These are phyloP conservation scores for Standfussiana lucernea DNA, from an alignment of 2,888 invertebrate genomes.

Conservation along the genomic window DNA sequence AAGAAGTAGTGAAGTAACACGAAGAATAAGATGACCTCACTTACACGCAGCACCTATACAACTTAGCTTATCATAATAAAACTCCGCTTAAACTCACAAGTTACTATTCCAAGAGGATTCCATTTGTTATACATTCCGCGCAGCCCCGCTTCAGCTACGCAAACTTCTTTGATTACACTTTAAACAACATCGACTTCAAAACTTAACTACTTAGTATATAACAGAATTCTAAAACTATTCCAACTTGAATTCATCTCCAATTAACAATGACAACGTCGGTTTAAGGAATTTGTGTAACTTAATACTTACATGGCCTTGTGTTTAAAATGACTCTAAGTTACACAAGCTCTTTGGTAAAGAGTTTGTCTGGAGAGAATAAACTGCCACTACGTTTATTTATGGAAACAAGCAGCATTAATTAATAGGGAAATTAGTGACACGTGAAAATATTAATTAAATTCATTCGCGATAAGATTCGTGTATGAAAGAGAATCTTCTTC, in stretches of 20 bases:
- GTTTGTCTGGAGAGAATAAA: conserved; percentile 6
- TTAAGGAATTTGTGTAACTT: conserved; percentile 48
- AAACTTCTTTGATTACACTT: conserved; percentile 60
- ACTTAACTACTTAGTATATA: conserved; percentile 58
- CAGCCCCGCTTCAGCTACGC: conserved; percentile 24
- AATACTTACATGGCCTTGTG: conserved; percentile 21
- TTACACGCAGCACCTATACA: background rate
- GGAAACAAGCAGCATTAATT: background rate
- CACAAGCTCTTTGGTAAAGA: background rate
- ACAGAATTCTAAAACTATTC: conserved; percentile 58
- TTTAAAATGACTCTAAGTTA: conserved; percentile 13
- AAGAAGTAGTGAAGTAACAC: too few species aligned
- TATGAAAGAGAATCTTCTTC: too few species aligned
- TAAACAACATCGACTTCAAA: conserved; percentile 54
- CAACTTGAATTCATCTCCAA: conserved; percentile 57
- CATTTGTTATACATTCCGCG: conserved; percentile 56
- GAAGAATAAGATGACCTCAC: background rate
- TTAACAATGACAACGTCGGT: conserved; percentile 60
- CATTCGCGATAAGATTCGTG: too few species aligned
- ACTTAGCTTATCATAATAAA: conserved; percentile 29
- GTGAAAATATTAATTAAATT: too few species aligned
- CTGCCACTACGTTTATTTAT: background rate
- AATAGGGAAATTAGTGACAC: background rate
- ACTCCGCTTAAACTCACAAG: conserved; percentile 20
- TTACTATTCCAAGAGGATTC: conserved; percentile 38